Evolutionary conservation across 2,113 vertebrate species (phyloP).

Genomic region (Hipposideros armiger): DNA sequence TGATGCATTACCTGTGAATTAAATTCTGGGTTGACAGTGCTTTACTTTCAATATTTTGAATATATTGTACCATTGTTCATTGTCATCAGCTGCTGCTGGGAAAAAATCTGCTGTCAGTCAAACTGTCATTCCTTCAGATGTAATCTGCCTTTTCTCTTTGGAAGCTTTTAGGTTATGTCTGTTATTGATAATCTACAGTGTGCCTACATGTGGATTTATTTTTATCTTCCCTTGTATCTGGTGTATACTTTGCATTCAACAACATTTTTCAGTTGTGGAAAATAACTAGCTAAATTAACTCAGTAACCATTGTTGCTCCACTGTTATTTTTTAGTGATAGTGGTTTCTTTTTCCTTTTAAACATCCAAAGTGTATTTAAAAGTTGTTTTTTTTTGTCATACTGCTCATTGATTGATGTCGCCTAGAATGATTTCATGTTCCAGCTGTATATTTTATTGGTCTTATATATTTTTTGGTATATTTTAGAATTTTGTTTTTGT

Average conservation of each 20-base stretch:
- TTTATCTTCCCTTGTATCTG: neutral
- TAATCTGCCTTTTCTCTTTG: neutral
- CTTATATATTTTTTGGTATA: neutral
- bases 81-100: neutral
- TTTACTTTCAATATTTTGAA: neutral
- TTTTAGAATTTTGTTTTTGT: constrained; percentile 4
- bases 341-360: neutral
- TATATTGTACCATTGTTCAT: neutral
- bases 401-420: neutral
- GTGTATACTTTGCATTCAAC: neutral
- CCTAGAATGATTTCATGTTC: neutral
- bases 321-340: neutral
- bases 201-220: neutral
- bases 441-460: neutral
- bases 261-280: neutral
- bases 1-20: neutral
- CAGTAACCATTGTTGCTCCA: neutral
- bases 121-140: neutral
- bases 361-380: neutral
- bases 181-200: neutral
- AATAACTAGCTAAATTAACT: neutral
- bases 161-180: neutral
- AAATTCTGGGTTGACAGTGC: neutral
- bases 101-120: neutral
- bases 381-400: neutral